Evolutionary conservation across 2,888 invertebrate genomes (phyloP).

Genomic region (Drosophila kambysellisi): DNA sequence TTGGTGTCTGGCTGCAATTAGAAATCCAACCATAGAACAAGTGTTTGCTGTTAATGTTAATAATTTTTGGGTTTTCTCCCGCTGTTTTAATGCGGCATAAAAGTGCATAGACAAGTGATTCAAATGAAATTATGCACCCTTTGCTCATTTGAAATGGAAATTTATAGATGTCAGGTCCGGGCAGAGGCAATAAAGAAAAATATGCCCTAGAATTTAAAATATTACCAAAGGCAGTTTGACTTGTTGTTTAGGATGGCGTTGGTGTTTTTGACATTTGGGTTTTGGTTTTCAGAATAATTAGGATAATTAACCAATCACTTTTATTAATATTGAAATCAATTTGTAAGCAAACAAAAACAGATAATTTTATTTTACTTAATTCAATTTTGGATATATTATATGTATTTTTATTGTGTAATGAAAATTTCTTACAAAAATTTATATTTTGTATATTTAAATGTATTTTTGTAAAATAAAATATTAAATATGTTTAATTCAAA

Average conservation of each 20-base stretch:
- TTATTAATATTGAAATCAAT: neutral
- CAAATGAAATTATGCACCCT: slow-evolving; percentile 49
- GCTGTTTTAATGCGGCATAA: slow-evolving; percentile 26
- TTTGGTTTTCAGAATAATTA: neutral
- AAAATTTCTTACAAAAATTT: neutral
- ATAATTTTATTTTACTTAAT: neutral
- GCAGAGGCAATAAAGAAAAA: slow-evolving; percentile 1
- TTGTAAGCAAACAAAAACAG: neutral
- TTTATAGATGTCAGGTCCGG: slow-evolving; percentile 30
- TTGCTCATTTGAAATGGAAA: slow-evolving; percentile 60
- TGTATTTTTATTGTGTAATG: neutral
- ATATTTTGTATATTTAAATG: neutral
- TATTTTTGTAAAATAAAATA: neutral
- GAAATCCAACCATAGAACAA: slow-evolving; percentile 56
- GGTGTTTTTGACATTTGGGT: neutral
- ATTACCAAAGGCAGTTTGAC: neutral
- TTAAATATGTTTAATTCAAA: neutral
- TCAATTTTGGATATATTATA: neutral
- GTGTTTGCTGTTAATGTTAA: slow-evolving; percentile 31
- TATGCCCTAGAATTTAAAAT: neutral
- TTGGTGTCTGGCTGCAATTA: slow-evolving; percentile 48
- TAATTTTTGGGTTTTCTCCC: slow-evolving; percentile 22
- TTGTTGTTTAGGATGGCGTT: neutral
- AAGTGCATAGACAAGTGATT: slow-evolving; percentile 57
- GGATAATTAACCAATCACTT: neutral